These are phyloP conservation scores for Anniella stebbinsi DNA, from an alignment of 2,797 vertebrate species.

Conservation along the genomic window DNA sequence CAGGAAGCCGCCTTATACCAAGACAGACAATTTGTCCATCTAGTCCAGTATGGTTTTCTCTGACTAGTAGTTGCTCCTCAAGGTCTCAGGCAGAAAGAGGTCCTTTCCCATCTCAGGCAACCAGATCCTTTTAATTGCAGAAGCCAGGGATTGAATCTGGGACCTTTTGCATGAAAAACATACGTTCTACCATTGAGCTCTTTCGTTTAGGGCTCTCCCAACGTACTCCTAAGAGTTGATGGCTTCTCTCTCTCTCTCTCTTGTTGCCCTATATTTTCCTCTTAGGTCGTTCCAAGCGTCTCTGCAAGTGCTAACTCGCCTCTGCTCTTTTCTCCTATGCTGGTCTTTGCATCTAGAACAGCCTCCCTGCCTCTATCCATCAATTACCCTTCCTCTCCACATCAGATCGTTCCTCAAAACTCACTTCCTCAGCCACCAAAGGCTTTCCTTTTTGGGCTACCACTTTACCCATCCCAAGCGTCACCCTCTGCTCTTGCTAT, in stretches of 20 bases:
- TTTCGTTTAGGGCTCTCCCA: not conserved
- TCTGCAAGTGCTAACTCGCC: not conserved
- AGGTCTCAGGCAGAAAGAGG: not conserved
- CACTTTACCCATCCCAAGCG: not conserved
- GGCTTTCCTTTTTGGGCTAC: not conserved
- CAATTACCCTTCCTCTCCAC: not conserved
- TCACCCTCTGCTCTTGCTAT: not conserved
- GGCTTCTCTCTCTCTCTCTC: too few relatives aligned
- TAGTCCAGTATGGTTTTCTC: not conserved
- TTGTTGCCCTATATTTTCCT: not conserved
- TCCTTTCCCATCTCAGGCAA: not conserved
- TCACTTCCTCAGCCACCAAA: not conserved
- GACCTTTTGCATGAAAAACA: not conserved
- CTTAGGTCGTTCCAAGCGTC: not conserved
- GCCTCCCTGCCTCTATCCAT: too few relatives aligned
- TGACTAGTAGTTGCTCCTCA: not conserved
- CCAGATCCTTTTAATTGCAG: not conserved
- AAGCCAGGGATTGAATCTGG: not conserved
- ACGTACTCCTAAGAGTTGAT: not conserved
- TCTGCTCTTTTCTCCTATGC: not conserved
- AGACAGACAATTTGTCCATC: too few relatives aligned
- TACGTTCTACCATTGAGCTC: not conserved
- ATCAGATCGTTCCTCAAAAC: not conserved
- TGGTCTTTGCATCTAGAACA: not conserved
- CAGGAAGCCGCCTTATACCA: not conserved